phyloP scores from a whole-genome alignment of 2,113 vertebrate species.

The Daboia siamensis region DNA sequence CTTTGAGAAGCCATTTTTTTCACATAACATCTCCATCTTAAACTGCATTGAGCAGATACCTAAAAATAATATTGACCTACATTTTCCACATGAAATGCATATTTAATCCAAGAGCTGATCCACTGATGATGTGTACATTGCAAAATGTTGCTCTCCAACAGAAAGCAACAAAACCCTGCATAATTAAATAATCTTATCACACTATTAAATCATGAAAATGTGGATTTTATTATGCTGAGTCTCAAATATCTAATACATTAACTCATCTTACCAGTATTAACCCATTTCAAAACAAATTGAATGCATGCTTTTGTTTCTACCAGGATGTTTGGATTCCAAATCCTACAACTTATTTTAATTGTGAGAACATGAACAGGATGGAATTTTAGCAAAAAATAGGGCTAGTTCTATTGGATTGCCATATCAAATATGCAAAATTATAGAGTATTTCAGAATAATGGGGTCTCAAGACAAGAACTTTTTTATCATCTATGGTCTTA shows the following conservation, averaged over 20 bases:
- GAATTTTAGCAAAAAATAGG: neutral
- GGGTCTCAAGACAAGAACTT: neutral
- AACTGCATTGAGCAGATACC: neutral
- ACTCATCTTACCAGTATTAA: neutral
- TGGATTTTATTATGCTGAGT: no score
- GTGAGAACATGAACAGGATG: neutral
- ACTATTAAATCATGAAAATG: no score
- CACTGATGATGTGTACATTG: neutral
- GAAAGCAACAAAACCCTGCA: no score
- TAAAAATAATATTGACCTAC: neutral
- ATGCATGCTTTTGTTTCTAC: neutral
- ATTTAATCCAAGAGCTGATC: neutral
- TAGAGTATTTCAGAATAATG: neutral
- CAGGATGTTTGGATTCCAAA: neutral
- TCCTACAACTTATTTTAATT: neutral
- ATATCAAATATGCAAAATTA: neutral
- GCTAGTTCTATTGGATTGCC: neutral
- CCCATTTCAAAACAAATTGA: neutral
- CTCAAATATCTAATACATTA: neutral
- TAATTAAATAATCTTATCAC: no score
- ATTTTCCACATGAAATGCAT: neutral
- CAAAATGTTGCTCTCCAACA: neutral
- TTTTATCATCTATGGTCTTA: neutral
- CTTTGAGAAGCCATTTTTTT: neutral
- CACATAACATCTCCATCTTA: neutral